Conservation (phyloP, 2,797 vertebrate genomes). For the Anisognathus igniventris region DNA sequence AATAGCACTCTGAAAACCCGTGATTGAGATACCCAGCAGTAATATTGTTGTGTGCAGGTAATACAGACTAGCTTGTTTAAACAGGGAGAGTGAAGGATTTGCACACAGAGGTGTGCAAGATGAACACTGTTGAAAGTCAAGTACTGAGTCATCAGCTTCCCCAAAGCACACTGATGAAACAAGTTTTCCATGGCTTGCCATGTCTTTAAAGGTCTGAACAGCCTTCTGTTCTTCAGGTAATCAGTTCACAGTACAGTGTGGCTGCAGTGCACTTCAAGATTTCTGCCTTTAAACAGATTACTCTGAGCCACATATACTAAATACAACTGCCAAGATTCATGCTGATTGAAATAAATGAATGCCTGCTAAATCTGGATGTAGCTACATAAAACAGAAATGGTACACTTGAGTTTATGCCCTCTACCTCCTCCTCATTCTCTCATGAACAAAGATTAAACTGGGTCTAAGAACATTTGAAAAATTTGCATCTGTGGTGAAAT, state of each 20-base stretch:
- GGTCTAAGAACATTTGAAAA: neutral
- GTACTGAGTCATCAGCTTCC: neutral
- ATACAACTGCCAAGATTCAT: neutral
- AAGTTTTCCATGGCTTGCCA: neutral
- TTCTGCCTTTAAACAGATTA: neutral
- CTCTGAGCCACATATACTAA: neutral
- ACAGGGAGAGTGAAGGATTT: neutral
- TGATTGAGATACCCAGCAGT: neutral
- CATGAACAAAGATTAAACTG: neutral
- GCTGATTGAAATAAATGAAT: neutral
- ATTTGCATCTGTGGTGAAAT: neutral
- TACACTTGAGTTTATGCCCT: neutral
- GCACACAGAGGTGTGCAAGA: neutral
- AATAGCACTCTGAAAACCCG: neutral
- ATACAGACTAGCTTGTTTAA: neutral
- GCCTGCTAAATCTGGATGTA: neutral
- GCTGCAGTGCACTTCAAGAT: neutral
- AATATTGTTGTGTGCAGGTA: neutral
- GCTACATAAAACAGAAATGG: neutral
- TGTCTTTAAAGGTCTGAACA: neutral
- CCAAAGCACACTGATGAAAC: neutral
- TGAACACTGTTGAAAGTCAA: neutral
- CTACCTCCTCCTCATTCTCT: neutral
- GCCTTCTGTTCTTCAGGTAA: neutral
- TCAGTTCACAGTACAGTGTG: neutral